Percentiles rank a stretch among this genome's conserved stretches.
Conservation (phyloP, 2,888 invertebrate species). For the Acronicta alni region DNA sequence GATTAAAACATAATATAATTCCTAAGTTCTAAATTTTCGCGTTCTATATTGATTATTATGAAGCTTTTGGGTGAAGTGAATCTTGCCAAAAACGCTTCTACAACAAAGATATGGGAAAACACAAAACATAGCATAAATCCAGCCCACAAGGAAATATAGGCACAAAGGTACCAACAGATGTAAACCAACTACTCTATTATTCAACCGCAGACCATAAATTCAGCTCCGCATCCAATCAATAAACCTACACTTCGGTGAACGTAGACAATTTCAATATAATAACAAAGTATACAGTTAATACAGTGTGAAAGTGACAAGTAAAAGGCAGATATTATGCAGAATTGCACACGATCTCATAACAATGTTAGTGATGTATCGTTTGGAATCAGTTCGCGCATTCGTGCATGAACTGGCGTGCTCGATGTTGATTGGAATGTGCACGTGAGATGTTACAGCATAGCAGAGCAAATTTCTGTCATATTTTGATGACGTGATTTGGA, state of each 20-base stretch:
- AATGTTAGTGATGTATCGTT: conserved; percentile 42
- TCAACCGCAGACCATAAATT: conserved; percentile 37
- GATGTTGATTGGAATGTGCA: conserved; percentile 43
- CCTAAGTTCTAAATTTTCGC: too few relatives aligned
- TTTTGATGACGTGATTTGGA: background rate
- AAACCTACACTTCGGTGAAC: conserved; percentile 21
- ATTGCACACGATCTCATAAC: conserved; percentile 51
- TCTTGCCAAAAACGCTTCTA: too few relatives aligned
- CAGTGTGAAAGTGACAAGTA: conserved; percentile 48
- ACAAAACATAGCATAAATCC: conserved; percentile 5
- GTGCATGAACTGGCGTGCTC: conserved; percentile 53
- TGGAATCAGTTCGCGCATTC: conserved; percentile 44
- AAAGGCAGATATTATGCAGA: conserved; percentile 43
- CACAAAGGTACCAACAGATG: conserved; percentile 5
- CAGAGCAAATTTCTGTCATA: conserved; percentile 28
- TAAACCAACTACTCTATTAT: conserved; percentile 43
- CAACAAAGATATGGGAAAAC: background rate
- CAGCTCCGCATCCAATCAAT: conserved; percentile 33
- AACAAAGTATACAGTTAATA: conserved; percentile 25
- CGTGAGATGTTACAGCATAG: conserved; percentile 25
- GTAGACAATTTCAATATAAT: conserved; percentile 47
- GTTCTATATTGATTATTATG: too few relatives aligned
- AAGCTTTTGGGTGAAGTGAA: too few relatives aligned
- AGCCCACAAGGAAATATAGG: conserved; percentile 17
- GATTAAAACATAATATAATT: too few relatives aligned